Conservation (phyloP, 2,113 vertebrate genomes). For the Tretioscincus oriximinensis region DNA sequence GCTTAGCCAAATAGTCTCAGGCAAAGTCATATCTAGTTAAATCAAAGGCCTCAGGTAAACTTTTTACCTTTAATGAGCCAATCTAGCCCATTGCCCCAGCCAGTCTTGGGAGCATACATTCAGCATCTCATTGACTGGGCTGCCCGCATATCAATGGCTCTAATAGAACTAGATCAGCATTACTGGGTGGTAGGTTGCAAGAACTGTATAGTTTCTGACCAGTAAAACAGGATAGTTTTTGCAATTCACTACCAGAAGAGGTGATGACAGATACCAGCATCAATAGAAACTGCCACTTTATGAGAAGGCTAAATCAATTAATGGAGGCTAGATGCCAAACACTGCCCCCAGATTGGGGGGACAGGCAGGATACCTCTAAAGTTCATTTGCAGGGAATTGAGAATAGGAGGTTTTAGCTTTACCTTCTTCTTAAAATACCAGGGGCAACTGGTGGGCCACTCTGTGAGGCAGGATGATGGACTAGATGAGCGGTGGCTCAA, state of each 20-base stretch:
- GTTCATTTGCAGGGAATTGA: too few species aligned
- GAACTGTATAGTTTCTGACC: not conserved
- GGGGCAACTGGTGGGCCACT: too few species aligned
- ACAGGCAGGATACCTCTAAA: too few species aligned
- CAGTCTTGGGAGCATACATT: not conserved
- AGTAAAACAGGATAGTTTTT: not conserved
- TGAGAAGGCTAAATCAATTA: too few species aligned
- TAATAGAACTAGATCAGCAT: not conserved
- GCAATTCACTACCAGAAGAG: too few species aligned
- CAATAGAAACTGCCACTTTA: too few species aligned
- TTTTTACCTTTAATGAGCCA: not conserved
- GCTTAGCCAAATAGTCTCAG: not conserved
- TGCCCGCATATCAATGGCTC: not conserved
- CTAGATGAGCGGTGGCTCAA: too few species aligned
- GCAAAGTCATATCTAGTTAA: not conserved
- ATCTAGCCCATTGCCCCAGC: not conserved
- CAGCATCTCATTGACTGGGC: not conserved
- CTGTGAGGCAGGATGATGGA: too few species aligned
- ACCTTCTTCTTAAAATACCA: too few species aligned
- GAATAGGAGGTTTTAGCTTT: too few species aligned
- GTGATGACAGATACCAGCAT: too few species aligned
- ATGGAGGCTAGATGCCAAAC: not conserved
- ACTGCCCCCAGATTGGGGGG: too few species aligned
- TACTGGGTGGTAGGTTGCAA: not conserved
- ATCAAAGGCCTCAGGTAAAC: constrained; percentile 11